Evolutionary conservation across 2,888 invertebrate species (phyloP).

Genomic region (Coleophora flavipennella): DNA sequence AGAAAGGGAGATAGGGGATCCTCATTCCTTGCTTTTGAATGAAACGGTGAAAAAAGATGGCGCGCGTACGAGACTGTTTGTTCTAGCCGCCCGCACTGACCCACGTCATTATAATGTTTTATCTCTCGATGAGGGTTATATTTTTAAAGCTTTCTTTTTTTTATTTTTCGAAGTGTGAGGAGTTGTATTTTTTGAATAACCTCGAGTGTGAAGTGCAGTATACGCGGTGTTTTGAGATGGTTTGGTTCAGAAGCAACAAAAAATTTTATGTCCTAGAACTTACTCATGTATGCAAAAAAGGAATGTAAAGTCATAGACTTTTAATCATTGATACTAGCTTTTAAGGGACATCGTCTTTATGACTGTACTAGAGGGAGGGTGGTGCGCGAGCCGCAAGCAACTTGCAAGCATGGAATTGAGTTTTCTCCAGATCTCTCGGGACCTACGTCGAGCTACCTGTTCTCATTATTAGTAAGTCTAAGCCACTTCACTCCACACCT

Average conservation of each 20-base stretch:
- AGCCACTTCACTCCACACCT: too few relatives aligned
- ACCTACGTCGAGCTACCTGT: too few relatives aligned
- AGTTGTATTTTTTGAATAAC: conserved; percentile 65
- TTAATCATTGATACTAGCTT: too few relatives aligned
- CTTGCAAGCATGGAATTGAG: too few relatives aligned
- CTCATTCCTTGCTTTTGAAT: conserved; percentile 31
- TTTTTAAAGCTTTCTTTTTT: conserved; percentile 54
- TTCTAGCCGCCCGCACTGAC: conserved; percentile 67
- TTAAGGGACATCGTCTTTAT: too few relatives aligned
- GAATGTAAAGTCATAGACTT: too few relatives aligned
- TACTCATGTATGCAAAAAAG: too few relatives aligned
- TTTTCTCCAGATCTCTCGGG: too few relatives aligned
- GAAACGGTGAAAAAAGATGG: conserved; percentile 40
- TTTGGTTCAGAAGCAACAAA: not conserved
- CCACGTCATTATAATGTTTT: conserved; percentile 69
- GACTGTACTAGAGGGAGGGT: too few relatives aligned
- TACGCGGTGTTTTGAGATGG: conserved; percentile 13
- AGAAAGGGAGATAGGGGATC: conserved; percentile 19
- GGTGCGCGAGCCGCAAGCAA: too few relatives aligned
- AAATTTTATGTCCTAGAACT: too few relatives aligned
- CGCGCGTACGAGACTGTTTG: conserved; percentile 54
- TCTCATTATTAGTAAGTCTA: too few relatives aligned
- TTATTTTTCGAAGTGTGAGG: conserved; percentile 51
- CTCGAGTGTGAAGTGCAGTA: conserved; percentile 50
- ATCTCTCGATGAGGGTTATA: conserved; percentile 64